phyloP scores from a whole-genome alignment of 2,888 invertebrate genomes.

The Leptinotarsa tumamoca region DNA sequence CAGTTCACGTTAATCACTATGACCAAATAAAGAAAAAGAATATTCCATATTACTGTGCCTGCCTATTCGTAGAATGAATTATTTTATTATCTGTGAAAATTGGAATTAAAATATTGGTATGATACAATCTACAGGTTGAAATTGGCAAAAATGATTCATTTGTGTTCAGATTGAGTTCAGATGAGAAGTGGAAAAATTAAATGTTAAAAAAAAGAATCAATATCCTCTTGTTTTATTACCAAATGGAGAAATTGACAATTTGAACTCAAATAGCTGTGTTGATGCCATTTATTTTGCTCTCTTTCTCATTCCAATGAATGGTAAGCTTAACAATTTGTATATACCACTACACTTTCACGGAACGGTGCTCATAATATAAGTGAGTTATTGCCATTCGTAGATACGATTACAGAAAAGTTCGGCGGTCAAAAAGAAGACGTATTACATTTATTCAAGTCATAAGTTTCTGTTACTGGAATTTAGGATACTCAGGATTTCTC shows the following conservation, averaged over 20 bases:
- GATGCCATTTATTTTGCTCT: neutral
- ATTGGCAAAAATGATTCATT: no score
- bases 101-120: no score
- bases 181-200: no score
- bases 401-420: neutral
- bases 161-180: no score
- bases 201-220: no score
- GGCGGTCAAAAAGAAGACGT: neutral
- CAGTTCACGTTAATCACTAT: no score
- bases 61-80: no score
- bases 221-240: no score
- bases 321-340: conserved; percentile 6
- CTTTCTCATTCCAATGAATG: neutral
- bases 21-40: no score
- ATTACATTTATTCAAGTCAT: neutral
- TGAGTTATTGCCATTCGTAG: neutral
- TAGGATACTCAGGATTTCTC: neutral
- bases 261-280: neutral
- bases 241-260: conserved; percentile 15
- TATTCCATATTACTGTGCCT: no score
- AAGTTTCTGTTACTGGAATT: neutral
- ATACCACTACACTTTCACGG: conserved; percentile 5
- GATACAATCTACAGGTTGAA: no score
- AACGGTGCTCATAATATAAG: conserved; percentile 1
- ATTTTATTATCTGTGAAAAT: no score